Percentiles rank a stretch among this genome's conserved stretches.
These are phyloP conservation scores for Sylvia borin DNA, from an alignment of 2,797 vertebrate genomes.

Conservation along the genomic window DNA sequence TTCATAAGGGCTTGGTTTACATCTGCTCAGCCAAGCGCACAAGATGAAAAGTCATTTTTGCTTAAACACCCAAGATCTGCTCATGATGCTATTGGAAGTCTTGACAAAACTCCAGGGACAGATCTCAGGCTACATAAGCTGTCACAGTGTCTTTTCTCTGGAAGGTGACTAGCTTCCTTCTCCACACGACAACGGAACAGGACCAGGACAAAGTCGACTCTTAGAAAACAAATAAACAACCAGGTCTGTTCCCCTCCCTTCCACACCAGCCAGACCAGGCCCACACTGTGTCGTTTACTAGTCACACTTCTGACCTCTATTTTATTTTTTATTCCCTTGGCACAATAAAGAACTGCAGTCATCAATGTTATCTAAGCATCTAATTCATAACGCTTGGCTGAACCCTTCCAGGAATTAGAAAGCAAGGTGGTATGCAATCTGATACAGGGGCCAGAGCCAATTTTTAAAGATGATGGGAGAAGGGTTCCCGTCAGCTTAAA, in stretches of 20 bases:
- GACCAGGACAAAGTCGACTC: neutral
- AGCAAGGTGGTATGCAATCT: conserved; percentile 54
- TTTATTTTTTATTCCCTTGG: conserved; percentile 53
- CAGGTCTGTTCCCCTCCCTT: neutral
- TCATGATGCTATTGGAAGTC: neutral
- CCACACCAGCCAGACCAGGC: neutral
- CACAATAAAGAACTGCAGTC: conserved; percentile 41
- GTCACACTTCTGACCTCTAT: conserved; percentile 45
- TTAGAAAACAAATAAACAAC: neutral
- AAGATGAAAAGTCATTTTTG: neutral
- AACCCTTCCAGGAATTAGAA: conserved; percentile 62
- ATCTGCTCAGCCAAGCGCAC: neutral
- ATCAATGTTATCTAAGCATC: conserved; percentile 64
- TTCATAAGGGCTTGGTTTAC: neutral
- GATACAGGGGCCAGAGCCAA: conserved; percentile 7
- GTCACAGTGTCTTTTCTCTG: neutral
- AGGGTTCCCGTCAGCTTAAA: conserved; percentile 42
- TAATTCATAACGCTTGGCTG: conserved; percentile 63
- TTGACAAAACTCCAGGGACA: neutral
- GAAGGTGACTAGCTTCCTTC: neutral
- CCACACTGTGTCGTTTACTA: neutral
- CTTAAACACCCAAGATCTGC: neutral
- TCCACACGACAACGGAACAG: fast-evolving
- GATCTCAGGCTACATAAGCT: neutral
- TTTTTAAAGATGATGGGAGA: conserved; percentile 36